A percentile compares a stretch with the other conserved stretches of the same genome.
phyloP scores from a whole-genome alignment of 35 echinoderm and acorn worm genomes.

The Ptychodera flava region DNA sequence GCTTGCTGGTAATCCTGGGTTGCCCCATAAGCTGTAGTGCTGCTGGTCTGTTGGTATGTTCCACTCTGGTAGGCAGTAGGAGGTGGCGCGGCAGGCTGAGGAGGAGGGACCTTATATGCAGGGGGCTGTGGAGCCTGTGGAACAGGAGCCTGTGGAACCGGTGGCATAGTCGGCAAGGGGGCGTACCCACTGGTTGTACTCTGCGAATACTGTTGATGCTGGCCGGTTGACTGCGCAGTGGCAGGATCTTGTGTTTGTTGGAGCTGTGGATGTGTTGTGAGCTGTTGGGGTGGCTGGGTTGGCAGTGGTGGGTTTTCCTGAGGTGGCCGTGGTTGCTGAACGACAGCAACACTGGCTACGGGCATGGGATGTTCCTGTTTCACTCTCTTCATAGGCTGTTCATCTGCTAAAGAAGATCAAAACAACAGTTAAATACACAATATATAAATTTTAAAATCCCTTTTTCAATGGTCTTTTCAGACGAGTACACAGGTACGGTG shows the following conservation, averaged over 20 bases:
- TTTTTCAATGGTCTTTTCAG: too few species aligned
- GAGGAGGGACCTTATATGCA: constrained; percentile 16
- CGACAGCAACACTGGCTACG: background rate
- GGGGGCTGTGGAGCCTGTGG: constrained; percentile 3
- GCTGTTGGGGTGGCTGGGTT: background rate
- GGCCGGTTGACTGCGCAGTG: too few species aligned
- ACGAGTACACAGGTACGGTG: too few species aligned
- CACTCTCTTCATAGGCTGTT: background rate
- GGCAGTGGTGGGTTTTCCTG: constrained; percentile 12
- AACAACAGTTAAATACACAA: too few species aligned
- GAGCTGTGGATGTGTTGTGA: background rate
- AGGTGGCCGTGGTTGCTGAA: constrained; percentile 3
- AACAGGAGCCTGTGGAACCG: constrained; percentile 32
- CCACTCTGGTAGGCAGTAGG: background rate
- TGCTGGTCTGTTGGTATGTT: background rate
- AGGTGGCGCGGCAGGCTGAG: background rate
- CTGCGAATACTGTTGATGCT: background rate
- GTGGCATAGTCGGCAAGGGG: constrained; percentile 21
- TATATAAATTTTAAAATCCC: too few species aligned
- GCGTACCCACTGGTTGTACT: background rate
- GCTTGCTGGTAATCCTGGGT: background rate
- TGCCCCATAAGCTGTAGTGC: background rate
- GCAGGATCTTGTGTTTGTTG: too few species aligned
- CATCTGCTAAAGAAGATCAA: background rate
- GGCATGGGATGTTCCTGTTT: background rate